A percentile compares a stretch with the other conserved stretches of the same genome.
Conservation (phyloP, 2,888 invertebrate genomes). For the Xestia xanthographa region DNA sequence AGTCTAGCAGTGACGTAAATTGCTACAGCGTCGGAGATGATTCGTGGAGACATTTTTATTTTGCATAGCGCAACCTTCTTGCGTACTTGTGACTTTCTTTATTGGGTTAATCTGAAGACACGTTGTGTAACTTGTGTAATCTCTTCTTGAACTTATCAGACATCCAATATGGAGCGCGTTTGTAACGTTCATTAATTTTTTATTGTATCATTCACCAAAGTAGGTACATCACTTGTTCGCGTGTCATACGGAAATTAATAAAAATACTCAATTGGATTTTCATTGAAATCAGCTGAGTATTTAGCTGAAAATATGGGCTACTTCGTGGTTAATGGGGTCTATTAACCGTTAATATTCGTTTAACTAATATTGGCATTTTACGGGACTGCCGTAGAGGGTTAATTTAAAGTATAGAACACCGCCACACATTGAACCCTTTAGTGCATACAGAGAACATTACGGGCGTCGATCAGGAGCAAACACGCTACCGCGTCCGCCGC, state of each 20-base stretch:
- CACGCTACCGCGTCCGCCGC: slow-evolving; percentile 64
- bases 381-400: slow-evolving; percentile 23
- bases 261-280: slow-evolving; percentile 60
- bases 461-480: slow-evolving; percentile 61
- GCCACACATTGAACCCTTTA: slow-evolving; percentile 49
- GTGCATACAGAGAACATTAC: slow-evolving; percentile 37
- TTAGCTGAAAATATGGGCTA: slow-evolving; percentile 59
- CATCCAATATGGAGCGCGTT: slow-evolving; percentile 45
- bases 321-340: slow-evolving; percentile 40
- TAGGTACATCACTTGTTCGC: slow-evolving; percentile 59
- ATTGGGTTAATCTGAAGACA: slow-evolving; percentile 45
- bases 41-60: slow-evolving; percentile 64
- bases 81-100: slow-evolving; percentile 39
- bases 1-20: slow-evolving; percentile 58
- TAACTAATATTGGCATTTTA: slow-evolving; percentile 48
- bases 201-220: slow-evolving; percentile 50
- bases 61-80: slow-evolving; percentile 50
- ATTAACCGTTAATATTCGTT: slow-evolving; percentile 51
- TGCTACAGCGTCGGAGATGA: slow-evolving; percentile 57
- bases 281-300: slow-evolving; percentile 61
- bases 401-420: slow-evolving; percentile 28
- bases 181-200: slow-evolving; percentile 49
- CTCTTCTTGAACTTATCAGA: slow-evolving; percentile 28
- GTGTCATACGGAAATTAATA: slow-evolving; percentile 60
- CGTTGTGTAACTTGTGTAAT: slow-evolving; percentile 49